phyloP scores from a whole-genome alignment of 2,888 invertebrate species.

The Pristionchus entomophagus region DNA sequence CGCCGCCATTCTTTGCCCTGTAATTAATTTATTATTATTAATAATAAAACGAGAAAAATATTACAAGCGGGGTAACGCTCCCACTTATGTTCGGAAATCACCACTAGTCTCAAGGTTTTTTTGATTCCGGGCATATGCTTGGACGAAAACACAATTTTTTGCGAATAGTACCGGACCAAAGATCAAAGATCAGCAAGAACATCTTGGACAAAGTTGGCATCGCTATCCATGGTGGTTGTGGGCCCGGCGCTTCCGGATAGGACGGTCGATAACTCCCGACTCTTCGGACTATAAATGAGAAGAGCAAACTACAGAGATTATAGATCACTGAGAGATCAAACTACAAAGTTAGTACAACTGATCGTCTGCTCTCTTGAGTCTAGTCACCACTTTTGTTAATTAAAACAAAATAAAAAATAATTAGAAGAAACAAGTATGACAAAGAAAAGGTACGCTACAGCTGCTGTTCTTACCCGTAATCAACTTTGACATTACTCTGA shows the following conservation, averaged over 20 bases:
- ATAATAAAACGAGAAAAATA: not conserved
- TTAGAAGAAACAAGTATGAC: not conserved
- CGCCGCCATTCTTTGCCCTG: conserved; percentile 58
- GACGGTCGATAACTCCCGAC: conserved; percentile 38
- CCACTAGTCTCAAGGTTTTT: conserved; percentile 8
- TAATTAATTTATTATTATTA: not conserved
- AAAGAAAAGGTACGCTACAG: not conserved
- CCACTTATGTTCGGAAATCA: conserved; percentile 50
- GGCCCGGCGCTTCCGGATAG: conserved; percentile 5
- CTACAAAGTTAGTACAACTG: conserved; percentile 11
- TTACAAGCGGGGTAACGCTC: conserved; percentile 47
- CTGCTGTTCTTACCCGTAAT: conserved; percentile 64
- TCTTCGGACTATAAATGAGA: conserved; percentile 42
- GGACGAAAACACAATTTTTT: not conserved
- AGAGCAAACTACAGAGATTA: conserved; percentile 34
- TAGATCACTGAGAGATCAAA: conserved; percentile 10
- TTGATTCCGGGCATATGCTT: not conserved
- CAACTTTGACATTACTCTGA: conserved; percentile 65
- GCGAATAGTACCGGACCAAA: conserved; percentile 2
- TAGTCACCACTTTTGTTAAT: conserved; percentile 31
- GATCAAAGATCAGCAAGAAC: conserved; percentile 47
- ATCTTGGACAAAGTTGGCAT: conserved; percentile 32
- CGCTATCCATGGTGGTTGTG: conserved; percentile 14
- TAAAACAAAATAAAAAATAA: not conserved
- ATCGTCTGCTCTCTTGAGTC: conserved; percentile 5